These are phyloP conservation scores for Periophthalmus magnuspinnatus DNA, from an alignment of 2,797 vertebrate genomes.

Conservation along the genomic window DNA sequence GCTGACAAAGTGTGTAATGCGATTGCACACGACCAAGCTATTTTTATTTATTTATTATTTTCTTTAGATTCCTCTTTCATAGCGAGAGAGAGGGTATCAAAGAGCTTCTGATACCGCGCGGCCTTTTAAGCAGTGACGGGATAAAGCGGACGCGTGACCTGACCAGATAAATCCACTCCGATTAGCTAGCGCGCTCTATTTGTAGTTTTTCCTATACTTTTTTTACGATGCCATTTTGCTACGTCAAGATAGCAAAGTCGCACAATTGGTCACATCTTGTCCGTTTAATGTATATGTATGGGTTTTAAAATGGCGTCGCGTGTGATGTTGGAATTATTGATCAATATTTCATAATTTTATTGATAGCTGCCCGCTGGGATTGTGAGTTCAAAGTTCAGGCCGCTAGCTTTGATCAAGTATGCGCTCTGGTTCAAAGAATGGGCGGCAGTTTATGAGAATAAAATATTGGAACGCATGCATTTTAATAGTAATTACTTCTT, in stretches of 20 bases:
- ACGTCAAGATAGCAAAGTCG: not conserved
- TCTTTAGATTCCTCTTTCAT: conserved; percentile 48
- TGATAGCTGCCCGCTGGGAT: not conserved
- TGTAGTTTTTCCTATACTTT: conserved; percentile 19
- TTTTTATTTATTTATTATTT: conserved; percentile 25
- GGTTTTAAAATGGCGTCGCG: not conserved
- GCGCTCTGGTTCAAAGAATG: not conserved
- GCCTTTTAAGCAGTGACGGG: conserved; percentile 50
- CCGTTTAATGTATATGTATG: not conserved
- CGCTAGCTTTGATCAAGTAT: not conserved
- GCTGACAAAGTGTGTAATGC: conserved; percentile 76
- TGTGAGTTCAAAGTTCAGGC: conserved; percentile 4
- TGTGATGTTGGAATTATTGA: not conserved
- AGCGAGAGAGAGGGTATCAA: conserved; percentile 43
- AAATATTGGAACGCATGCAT: too few relatives aligned
- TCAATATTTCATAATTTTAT: not conserved
- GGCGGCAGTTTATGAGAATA: not conserved
- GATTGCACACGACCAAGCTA: conserved; percentile 46
- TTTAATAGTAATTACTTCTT: too few relatives aligned
- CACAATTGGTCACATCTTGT: conserved; percentile 5
- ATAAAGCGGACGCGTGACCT: conserved; percentile 51
- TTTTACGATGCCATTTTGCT: conserved; percentile 4
- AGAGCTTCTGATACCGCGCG: conserved; percentile 43
- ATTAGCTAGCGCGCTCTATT: conserved; percentile 45
- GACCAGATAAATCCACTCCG: conserved; percentile 57